Conservation (phyloP, 1,140 invertebrate species). For the Pseudomyrmex flavicornis region DNA sequence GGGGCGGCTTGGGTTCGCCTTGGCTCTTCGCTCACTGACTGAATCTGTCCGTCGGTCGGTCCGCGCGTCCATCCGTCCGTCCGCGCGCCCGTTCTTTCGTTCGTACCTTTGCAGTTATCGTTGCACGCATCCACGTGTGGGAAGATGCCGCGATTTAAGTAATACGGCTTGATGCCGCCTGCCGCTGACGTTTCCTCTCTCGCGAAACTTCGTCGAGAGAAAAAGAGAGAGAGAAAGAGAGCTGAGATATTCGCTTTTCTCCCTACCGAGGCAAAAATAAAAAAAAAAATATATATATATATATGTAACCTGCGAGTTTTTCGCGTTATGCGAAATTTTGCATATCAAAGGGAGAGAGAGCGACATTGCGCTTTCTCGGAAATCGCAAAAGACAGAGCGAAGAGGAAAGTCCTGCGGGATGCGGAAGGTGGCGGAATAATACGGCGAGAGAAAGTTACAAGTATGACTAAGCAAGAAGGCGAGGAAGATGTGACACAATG, state of each 20-base stretch:
- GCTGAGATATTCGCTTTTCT: neutral
- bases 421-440: slow-evolving; percentile 59
- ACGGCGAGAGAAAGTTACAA: slow-evolving; percentile 71
- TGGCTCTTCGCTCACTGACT: slow-evolving; percentile 67
- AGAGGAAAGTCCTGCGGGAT: slow-evolving; percentile 34
- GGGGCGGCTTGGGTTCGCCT: slow-evolving; percentile 82
- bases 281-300: too few species aligned
- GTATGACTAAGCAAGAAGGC: slow-evolving; percentile 74
- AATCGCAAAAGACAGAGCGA: neutral
- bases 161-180: slow-evolving; percentile 58
- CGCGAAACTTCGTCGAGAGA: too few species aligned
- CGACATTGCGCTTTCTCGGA: neutral
- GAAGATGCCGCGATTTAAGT: slow-evolving; percentile 70
- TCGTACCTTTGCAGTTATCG: slow-evolving; percentile 56
- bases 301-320: neutral
- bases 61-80: slow-evolving; percentile 50
- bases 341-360: too few species aligned
- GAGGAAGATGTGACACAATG: slow-evolving; percentile 70
- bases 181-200: slow-evolving; percentile 25
- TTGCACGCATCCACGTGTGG: slow-evolving; percentile 53
- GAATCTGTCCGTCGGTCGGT: slow-evolving; percentile 71
- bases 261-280: neutral
- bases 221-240: too few species aligned
- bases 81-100: slow-evolving; percentile 35
- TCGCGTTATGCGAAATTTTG: neutral